Base-by-base conservation (phyloP, 2,797 vertebrate genomes). In the Meriones psammophilus region DNA sequence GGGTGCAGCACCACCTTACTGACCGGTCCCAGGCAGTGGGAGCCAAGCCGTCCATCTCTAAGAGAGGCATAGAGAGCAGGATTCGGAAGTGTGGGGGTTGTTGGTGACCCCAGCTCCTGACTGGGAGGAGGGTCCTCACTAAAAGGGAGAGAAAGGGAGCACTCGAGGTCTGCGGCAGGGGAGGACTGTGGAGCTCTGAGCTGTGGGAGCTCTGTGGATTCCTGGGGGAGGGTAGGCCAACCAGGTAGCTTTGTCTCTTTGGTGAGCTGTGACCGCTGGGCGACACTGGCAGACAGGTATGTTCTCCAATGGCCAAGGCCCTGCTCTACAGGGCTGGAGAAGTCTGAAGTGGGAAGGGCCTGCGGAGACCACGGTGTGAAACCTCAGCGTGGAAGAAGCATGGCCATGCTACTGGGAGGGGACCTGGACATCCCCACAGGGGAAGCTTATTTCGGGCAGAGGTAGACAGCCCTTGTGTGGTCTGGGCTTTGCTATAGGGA, bases 221-320 rank as follows among this genome's bases (percentile, higher is more conserved):
- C 58, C 42, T 2, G 0, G 0, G 50, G 8, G 2, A 54, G 22
- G 15, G 28, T 9, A 62, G 76, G 58, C 39, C 15, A 54, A 74
- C 84, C 2, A 24, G 24, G 68, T 4, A 0, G 0, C 12, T 1
- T 26, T 39, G 14, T 20, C 33, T 78, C 42, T 60, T 18, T 4
- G 1, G 18, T 0, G 56, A 81, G n/a, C 22, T 0, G 4, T 15
- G 78, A 50, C 39, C 26, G 1, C 28, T 13, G 81, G 73, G n/a
- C 0, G 0, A 42, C 62, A 0, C n/a, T 0, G 4, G 26, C 0
- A 33, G 33, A 39, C 3, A 9, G 46, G 56, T 20, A 12, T 39
- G n/a, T 76, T 50, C 62, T 66, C 68, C 56, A 54, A 13, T 4
- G 22, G 46, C 14, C 13, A 17, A 36, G 39, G 58, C 33, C 18